phyloP scores from a whole-genome alignment of 2,888 invertebrate genomes.

The Pseudococcus longispinus region DNA sequence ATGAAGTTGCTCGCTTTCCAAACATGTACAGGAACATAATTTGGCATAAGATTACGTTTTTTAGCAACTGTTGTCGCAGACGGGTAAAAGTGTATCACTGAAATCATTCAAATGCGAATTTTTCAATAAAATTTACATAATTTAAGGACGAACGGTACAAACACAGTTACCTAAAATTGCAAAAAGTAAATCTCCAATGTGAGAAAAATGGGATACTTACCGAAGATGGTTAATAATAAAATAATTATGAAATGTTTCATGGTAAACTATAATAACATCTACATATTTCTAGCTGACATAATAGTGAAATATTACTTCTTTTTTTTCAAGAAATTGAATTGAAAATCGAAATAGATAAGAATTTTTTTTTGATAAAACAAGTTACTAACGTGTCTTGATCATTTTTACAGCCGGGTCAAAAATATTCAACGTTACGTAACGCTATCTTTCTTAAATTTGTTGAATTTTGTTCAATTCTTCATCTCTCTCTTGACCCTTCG shows the following conservation, averaged over 20 bases:
- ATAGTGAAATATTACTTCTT: neutral
- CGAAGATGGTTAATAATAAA: neutral
- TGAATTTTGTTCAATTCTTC: too few relatives aligned
- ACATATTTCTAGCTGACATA: neutral
- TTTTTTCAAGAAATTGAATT: neutral
- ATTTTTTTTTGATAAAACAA: neutral
- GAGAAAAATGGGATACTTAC: neutral
- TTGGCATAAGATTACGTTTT: conserved; percentile 22
- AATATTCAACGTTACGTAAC: neutral
- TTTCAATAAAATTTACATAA: neutral
- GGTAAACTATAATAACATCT: neutral
- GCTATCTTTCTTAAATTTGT: neutral
- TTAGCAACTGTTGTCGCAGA: neutral
- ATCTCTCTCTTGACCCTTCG: too few relatives aligned
- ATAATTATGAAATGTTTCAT: neutral
- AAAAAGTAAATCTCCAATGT: neutral
- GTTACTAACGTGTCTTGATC: neutral
- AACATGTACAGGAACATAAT: conserved; percentile 58
- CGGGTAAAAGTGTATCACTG: neutral
- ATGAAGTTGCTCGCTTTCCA: conserved; percentile 60
- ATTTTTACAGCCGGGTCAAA: neutral
- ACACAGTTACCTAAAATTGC: neutral
- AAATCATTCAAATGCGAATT: neutral
- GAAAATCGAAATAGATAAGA: neutral
- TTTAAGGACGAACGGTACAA: neutral